phyloP scores from a whole-genome alignment of 1,140 invertebrate genomes.

The Geopemphigus sp. region DNA sequence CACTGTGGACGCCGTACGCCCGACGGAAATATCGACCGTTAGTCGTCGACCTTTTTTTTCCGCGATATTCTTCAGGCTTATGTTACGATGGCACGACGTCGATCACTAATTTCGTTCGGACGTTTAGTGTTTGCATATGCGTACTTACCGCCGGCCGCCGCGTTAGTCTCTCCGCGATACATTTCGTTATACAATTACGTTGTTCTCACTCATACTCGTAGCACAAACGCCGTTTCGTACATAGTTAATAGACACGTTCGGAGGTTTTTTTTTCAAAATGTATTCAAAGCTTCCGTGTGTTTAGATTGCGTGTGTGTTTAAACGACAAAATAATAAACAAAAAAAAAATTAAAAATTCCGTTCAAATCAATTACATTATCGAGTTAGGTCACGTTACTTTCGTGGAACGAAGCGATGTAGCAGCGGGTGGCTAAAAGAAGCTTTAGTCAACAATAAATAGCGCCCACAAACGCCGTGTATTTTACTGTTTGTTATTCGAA shows the following conservation, averaged over 20 bases:
- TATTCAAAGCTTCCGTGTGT: constrained; percentile 25
- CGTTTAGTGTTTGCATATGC: not conserved
- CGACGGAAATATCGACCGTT: too few species aligned
- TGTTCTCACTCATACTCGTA: too few species aligned
- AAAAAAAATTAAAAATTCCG: not conserved
- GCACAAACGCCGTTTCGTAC: too few species aligned
- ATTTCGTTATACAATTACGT: not conserved
- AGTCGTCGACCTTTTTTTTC: too few species aligned
- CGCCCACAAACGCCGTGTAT: not conserved
- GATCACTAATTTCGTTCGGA: too few species aligned
- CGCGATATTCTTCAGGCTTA: too few species aligned
- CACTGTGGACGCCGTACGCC: too few species aligned
- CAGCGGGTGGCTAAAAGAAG: constrained; percentile 10
- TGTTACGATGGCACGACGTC: too few species aligned
- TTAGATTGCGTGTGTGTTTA: constrained; percentile 46
- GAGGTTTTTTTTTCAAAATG: too few species aligned
- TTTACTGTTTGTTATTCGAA: not conserved
- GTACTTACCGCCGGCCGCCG: not conserved
- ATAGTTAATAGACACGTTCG: too few species aligned
- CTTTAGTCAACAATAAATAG: constrained; percentile 28
- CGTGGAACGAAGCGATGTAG: constrained; percentile 10
- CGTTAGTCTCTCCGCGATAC: not conserved
- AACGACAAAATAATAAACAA: constrained; percentile 8
- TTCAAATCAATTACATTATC: constrained; percentile 4
- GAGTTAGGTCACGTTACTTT: constrained; percentile 22